Evolutionary conservation across 2,113 vertebrate species (phyloP), one percentile per base, ranked within the genome.

Genomic region (Sorex araneus): DNA sequence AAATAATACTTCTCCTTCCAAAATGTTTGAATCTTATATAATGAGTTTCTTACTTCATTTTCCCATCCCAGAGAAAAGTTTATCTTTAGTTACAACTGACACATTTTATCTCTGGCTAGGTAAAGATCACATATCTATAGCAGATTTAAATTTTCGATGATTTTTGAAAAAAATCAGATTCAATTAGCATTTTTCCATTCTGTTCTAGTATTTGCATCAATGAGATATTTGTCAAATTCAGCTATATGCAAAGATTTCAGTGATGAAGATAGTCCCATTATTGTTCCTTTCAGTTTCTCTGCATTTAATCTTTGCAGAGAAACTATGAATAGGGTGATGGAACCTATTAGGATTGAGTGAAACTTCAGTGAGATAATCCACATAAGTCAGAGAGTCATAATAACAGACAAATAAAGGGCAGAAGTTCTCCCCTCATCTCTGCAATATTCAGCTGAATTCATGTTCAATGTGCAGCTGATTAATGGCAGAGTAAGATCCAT

Each of bases 1-100:
- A 97, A 96, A 83, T 92, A 88, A n/a, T 92, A 94, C 75, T 77
- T 95, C 95, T 86, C 70, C 30, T 88, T 92, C 87, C 93, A 81
- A 95, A 80, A 95, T 18, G 73, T 93, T 32, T 45, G 73, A 75
- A 86, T 54, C 8, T 88, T 95, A 76, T 93, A 63, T 91, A 95
- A 80, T 87, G 54, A 47, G 2, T 83, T 94, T n/a, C 84, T 45
- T 89, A 95, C 70, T 81, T 94, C n/a, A 74, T 2, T 79, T 40
- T 66, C 21, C 83, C 71, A 8, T 2, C 6, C 47, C 13, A 81
- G 19, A 80, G 27, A 74, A 84, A 89, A 81, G 40, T 27, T 82
- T 66, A 45, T 64, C 75, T 94, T 83, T 28, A 18, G 57, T 70
- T 90, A 5, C 13, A 47, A 43, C 83, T 73, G 23, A 66, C 28